phyloP scores from a whole-genome alignment of 2,113 vertebrate genomes.

The Mesembrinibis cayennensis region DNA sequence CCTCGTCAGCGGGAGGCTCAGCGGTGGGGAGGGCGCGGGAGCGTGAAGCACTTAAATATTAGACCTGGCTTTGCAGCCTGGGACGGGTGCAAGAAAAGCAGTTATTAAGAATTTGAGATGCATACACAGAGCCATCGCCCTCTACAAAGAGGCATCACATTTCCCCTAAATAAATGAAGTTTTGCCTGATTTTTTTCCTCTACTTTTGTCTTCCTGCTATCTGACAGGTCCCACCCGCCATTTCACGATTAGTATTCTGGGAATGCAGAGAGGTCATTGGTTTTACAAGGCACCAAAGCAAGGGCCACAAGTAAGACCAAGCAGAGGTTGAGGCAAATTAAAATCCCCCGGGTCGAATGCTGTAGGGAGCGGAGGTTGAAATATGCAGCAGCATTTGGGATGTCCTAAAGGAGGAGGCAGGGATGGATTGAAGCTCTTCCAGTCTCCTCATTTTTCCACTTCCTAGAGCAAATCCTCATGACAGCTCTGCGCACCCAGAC shows the following conservation, averaged over 20 bases:
- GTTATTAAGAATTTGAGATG: too few species aligned
- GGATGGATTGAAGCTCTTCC: neutral
- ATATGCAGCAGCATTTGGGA: accelerated
- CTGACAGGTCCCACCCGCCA: neutral
- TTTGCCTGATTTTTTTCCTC: neutral
- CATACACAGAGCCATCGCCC: neutral
- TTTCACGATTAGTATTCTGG: too few species aligned
- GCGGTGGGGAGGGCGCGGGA: accelerated
- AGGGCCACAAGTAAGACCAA: too few species aligned
- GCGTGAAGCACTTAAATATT: neutral
- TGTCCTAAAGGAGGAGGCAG: neutral
- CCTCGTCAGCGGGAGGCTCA: too few species aligned
- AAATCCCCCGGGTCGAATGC: accelerated
- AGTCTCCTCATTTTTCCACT: neutral
- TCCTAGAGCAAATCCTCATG: neutral
- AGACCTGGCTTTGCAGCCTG: neutral
- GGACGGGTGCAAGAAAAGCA: neutral
- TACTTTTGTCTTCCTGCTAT: neutral
- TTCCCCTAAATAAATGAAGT: neutral
- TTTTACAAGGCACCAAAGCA: neutral
- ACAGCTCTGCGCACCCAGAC: neutral
- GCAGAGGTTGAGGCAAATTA: neutral
- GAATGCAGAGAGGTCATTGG: neutral
- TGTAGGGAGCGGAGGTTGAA: neutral
- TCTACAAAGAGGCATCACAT: neutral